Evolutionary conservation across 2,113 vertebrate genomes (phyloP).

Genomic region (Ascaphus truei): DNA sequence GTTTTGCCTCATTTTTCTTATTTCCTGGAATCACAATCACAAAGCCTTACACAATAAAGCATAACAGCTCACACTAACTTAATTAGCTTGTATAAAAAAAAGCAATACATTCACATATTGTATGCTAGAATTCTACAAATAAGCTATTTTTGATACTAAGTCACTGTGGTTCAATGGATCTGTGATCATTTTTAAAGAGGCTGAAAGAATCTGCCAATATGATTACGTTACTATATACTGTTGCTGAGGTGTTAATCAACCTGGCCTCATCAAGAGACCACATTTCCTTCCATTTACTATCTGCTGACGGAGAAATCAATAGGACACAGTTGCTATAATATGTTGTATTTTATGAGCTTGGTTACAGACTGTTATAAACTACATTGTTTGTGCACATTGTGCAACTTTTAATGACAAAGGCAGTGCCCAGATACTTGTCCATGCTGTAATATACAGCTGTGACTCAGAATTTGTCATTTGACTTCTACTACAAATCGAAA

Average conservation of each 20-base stretch:
- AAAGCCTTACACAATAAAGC: background rate
- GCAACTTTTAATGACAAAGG: background rate
- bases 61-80: slow-evolving; percentile 16
- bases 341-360: background rate
- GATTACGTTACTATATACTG: no score
- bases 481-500: background rate
- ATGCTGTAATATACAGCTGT: background rate
- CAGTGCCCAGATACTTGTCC: background rate
- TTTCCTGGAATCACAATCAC: slow-evolving; percentile 11
- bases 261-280: background rate
- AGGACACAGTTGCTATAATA: background rate
- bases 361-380: background rate
- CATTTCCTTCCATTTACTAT: background rate
- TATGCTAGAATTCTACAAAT: no score
- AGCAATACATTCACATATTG: no score
- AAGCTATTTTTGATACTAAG: no score
- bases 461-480: background rate
- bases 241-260: no score
- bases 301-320: background rate
- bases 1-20: background rate
- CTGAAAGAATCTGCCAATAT: no score
- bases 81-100: slow-evolving; percentile 1
- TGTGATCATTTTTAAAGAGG: no score
- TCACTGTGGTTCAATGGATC: no score
- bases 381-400: background rate